Base-by-base conservation (phyloP, 2,888 invertebrate genomes). In the Brenthis hecate region DNA sequence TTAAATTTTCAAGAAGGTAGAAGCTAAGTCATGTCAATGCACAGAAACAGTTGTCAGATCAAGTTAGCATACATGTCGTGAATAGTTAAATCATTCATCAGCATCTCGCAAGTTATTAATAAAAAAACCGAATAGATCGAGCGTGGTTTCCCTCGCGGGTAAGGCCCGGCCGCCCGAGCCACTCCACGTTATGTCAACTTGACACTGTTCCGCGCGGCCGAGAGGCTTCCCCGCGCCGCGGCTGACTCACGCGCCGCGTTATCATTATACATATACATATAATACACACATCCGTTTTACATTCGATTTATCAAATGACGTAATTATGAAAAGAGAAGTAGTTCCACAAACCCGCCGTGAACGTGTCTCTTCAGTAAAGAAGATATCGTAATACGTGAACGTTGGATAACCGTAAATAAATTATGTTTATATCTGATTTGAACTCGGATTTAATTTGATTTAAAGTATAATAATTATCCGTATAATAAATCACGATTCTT, bases 101-200 rank as follows among this genome's bases (percentile, higher is more conserved):
- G 51, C 16, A 16, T 53, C 36, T 11, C 36, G 36, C 11, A 43
- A 11, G 6, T 53, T 53, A 53, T n/a, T 14, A 8, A 36, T 36
- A 23, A 1, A 62, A 16, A 19, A 43, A 53, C 36, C 51, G 2
- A 62, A 14, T 14, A 54, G 36, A 36, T 54, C 19, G 23, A 19
- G 43, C 19, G 13, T 8, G 51, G 28, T 28, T 60, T 48, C 16
- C 28, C 14, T 16, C 32, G 47, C 50, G 60, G 66, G 66, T 32
- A 60, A 48, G 36, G 61, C 66, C 66, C 66, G 66, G 19, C 19
- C 54, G 61, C 66, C 66, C 66, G 66, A 36, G 36, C 54, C 60
- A 54, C 62, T 62, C 14, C 14, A 54, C 62, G 36, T 54, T 23
- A 19, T n/a, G 48, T 19, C 60, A 28, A 57, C 57, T 58, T 58